Evolutionary conservation across 2,888 invertebrate genomes (phyloP), one percentile per base, ranked within the genome.

Genomic region (Tenthredo scrophulariae): DNA sequence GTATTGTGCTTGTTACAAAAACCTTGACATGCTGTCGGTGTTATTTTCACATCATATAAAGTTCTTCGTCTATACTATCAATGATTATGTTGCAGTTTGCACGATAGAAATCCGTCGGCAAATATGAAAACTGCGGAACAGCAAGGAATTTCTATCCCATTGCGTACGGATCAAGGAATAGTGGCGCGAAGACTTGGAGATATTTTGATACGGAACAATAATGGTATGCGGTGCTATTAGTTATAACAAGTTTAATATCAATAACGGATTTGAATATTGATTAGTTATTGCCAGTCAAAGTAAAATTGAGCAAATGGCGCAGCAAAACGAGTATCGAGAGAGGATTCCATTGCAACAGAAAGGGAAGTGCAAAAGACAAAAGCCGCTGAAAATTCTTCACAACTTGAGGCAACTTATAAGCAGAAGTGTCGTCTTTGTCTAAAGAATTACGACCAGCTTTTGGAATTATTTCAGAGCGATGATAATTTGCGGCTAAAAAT

Each of bases 181-280:
- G 99, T 99, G 91, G 99, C 99, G 0, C 98, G 99, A 93, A 99
- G 99, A 93, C 94, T 99, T 7, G 95, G 99, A 85, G 99, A 99
- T 91, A 99, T 99, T 10, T 99, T 99, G 92, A 99, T 99, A 18
- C 99, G 99, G 99, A 99, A 99, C 93, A 99, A 98, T 94, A 99
- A 99, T 94, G 99, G 98, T 98, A 91, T 85, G 67, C 18, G 1
- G 13, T n/a, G 70, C 13, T 77, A 72, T 33, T 50, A 67, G 43
- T 77, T 77, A 5, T 15, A 26, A 50, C 54, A 77, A 70, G 22
- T 7, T 58, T 22, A n/a, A 58, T 58, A 58, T 10, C 58, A 22
- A 18, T 10, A 22, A 58, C 6, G 58, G 10, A 58, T 22, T 22
- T 22, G n/a, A 58, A 22, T 22, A 37, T 37, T 37, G 37, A 58